A percentile compares a stretch with the other conserved stretches of the same genome.
Evolutionary conservation across 92 coral and sea anemone species (phyloP).

Genomic region (Zoanthus solanderi): DNA sequence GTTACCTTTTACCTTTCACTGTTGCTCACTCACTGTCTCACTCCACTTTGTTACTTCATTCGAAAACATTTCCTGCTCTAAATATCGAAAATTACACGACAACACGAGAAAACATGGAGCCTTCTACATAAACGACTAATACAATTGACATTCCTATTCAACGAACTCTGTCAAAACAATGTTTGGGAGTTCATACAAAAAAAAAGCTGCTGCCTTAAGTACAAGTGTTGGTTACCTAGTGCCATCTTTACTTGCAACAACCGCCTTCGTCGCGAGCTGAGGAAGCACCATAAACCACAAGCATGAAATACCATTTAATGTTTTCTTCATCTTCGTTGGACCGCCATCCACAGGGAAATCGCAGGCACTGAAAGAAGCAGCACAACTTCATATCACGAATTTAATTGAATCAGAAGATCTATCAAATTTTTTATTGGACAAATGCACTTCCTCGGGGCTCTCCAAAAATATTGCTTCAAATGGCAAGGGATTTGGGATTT

Average conservation of each 20-base stretch:
- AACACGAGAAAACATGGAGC: constrained; percentile 67
- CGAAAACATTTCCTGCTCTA: constrained; percentile 7
- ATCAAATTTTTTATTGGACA: constrained; percentile 27
- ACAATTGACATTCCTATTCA: constrained; percentile 44
- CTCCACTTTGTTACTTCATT: background rate
- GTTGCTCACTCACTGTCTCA: background rate
- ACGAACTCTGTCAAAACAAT: constrained; percentile 41
- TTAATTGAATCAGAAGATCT: constrained; percentile 17
- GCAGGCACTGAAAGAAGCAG: constrained; percentile 58
- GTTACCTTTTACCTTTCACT: background rate
- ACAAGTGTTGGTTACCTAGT: constrained; percentile 60
- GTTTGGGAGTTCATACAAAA: constrained; percentile 45
- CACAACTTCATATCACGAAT: constrained; percentile 33
- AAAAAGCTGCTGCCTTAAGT: constrained; percentile 55
- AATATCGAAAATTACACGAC: constrained; percentile 30
- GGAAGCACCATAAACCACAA: constrained; percentile 36
- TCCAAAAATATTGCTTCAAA: constrained; percentile 27
- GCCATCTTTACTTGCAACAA: constrained; percentile 60
- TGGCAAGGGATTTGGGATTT: constrained; percentile 30
- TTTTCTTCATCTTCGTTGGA: constrained; percentile 60
- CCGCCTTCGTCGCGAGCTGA: constrained; percentile 59
- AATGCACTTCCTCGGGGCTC: constrained; percentile 54
- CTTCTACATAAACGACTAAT: constrained; percentile 68
- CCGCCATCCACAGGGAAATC: constrained; percentile 67
- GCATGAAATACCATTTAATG: constrained; percentile 55